These are phyloP conservation scores for Cotesia glomerata DNA, from an alignment of 1,140 invertebrate species.

Conservation along the genomic window DNA sequence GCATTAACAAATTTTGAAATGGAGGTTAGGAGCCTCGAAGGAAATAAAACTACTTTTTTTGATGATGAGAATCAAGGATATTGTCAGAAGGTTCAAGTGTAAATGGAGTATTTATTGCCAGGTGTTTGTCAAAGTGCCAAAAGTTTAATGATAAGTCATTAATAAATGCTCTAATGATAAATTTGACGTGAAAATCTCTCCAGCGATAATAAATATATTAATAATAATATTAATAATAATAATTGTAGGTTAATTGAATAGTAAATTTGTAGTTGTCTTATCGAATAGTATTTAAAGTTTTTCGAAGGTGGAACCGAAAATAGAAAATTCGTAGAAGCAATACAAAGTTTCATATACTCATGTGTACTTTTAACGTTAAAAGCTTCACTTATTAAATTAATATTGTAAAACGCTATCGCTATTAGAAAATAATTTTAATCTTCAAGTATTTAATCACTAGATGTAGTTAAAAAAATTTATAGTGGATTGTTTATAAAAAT, in stretches of 20 bases:
- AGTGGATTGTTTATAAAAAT: too few relatives aligned
- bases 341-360: constrained; percentile 28
- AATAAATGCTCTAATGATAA: too few relatives aligned
- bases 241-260: background rate
- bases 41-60: background rate
- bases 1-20: background rate
- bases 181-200: background rate
- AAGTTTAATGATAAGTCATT: background rate
- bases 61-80: background rate
- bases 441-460: too few relatives aligned
- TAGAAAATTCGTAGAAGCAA: constrained; percentile 46
- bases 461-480: too few relatives aligned
- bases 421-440: too few relatives aligned
- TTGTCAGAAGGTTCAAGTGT: background rate
- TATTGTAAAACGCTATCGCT: too few relatives aligned
- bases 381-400: background rate
- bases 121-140: constrained; percentile 27
- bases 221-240: background rate
- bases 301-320: constrained; percentile 20
- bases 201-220: background rate
- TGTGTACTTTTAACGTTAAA: background rate
- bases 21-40: constrained; percentile 18
- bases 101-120: constrained; percentile 8
- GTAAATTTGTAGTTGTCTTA: background rate
- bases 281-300: constrained; percentile 18